phyloP scores from a whole-genome alignment of 2,888 invertebrate genomes.

The Drosophila rubida region DNA sequence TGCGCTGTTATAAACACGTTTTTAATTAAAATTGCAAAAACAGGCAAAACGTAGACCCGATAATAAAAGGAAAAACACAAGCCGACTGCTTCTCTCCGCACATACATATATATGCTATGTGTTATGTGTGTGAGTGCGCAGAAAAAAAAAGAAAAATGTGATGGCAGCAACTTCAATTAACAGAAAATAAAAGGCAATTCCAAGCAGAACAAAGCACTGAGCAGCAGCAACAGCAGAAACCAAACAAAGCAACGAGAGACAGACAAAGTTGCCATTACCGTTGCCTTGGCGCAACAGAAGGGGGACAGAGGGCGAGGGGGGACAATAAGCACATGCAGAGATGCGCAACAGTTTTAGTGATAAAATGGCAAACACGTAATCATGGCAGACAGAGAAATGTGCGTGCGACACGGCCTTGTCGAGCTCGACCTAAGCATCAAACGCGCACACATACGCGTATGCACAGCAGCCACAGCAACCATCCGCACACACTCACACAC shows the following conservation, averaged over 20 bases:
- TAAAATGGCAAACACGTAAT: conserved; percentile 75
- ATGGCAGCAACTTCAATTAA: conserved; percentile 79
- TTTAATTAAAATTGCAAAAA: conserved; percentile 81
- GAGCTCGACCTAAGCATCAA: conserved; percentile 10
- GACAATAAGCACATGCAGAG: conserved; percentile 43
- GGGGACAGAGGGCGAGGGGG: background rate
- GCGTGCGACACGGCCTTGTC: conserved; percentile 48
- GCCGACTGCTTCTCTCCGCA: background rate
- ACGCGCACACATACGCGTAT: background rate
- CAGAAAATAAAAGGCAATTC: conserved; percentile 78
- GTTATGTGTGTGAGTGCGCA: conserved; percentile 18
- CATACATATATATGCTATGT: conserved; percentile 16
- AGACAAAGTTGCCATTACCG: conserved; percentile 51
- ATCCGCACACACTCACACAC: background rate
- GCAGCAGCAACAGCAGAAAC: conserved; percentile 46
- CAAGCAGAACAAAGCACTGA: conserved; percentile 69
- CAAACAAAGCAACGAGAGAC: conserved; percentile 52
- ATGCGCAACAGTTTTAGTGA: conserved; percentile 76
- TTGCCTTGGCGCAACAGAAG: conserved; percentile 23
- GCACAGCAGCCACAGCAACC: conserved; percentile 10
- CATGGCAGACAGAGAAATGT: conserved; percentile 70
- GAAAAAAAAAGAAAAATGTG: conserved; percentile 58
- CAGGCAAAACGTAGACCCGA: conserved; percentile 63
- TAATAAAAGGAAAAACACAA: conserved; percentile 57
- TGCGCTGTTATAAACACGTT: conserved; percentile 80